These are phyloP conservation scores for Pedionomus torquatus DNA, from an alignment of 2,113 vertebrate genomes.

Conservation along the genomic window DNA sequence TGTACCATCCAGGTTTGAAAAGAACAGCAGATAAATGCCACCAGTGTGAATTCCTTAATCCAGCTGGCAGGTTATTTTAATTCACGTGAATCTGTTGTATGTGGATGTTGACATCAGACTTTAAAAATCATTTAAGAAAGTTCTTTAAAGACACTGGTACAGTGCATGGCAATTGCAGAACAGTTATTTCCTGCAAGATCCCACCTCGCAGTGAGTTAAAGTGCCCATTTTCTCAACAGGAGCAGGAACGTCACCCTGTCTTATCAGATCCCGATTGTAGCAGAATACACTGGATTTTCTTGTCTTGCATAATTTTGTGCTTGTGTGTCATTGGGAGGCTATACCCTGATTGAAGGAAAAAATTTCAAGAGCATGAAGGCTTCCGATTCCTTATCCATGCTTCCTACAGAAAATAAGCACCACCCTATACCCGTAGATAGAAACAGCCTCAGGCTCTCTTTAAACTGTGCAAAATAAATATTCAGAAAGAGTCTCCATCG, in stretches of 20 bases:
- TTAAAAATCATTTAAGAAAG: not conserved
- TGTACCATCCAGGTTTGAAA: not conserved
- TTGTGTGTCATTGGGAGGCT: not conserved
- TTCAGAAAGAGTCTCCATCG: not conserved
- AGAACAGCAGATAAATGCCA: slow-evolving; percentile 6
- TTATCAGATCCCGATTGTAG: not conserved
- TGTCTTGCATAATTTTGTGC: slow-evolving; percentile 17
- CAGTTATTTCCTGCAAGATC: slow-evolving; percentile 23
- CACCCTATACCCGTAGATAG: slow-evolving; percentile 14
- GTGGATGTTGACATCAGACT: not conserved
- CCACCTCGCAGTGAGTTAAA: not conserved
- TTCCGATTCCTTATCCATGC: not conserved
- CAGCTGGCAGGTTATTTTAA: not conserved
- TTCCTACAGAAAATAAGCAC: not conserved
- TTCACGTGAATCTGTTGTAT: not conserved
- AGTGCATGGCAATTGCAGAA: slow-evolving; percentile 34
- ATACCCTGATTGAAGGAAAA: not conserved
- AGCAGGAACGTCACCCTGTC: slow-evolving; percentile 12
- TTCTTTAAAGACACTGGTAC: slow-evolving; percentile 43
- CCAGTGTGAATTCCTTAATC: not conserved
- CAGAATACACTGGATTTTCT: not conserved
- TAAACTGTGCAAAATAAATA: slow-evolving; percentile 54
- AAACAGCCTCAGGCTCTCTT: slow-evolving; percentile 2
- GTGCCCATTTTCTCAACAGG: slow-evolving; percentile 32
- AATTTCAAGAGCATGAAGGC: slow-evolving; percentile 18